Percentiles rank a stretch among this genome's conserved stretches.
phyloP scores from a whole-genome alignment of 2,797 vertebrate genomes.

The Delichon dasypus region DNA sequence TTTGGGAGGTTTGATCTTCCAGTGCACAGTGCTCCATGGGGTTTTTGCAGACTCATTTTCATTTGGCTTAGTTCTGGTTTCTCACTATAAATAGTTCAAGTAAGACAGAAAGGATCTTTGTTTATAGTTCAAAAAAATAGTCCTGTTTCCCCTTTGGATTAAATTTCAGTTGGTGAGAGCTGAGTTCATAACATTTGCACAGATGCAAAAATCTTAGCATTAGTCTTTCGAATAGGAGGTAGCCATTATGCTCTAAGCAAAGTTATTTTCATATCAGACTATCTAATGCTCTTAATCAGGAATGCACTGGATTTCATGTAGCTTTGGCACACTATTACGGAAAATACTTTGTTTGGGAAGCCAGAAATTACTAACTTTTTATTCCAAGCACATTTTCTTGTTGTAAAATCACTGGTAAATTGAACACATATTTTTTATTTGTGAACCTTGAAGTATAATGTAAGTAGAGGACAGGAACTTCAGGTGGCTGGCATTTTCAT shows the following conservation, averaged over 20 bases:
- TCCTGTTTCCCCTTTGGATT: not conserved
- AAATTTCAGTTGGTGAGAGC: not conserved
- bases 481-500: not conserved
- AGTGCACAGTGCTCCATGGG: fast-evolving
- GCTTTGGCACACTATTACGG: not conserved
- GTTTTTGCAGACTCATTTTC: constrained; percentile 50
- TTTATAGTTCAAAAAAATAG: not conserved
- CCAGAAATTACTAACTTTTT: not conserved
- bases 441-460: not conserved
- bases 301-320: not conserved
- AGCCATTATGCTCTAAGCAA: not conserved
- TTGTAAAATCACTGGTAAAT: not conserved
- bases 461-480: not conserved
- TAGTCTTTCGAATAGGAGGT: not conserved
- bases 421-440: not conserved
- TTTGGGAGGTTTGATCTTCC: not conserved
- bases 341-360: not conserved
- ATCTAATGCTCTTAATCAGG: not conserved
- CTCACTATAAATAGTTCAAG: constrained; percentile 31
- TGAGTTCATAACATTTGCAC: not conserved
- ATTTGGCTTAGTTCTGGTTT: constrained; percentile 36
- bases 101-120: not conserved
- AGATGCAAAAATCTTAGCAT: not conserved
- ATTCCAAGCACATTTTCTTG: not conserved
- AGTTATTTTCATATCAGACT: not conserved